These are phyloP conservation scores for Melanargia galathea DNA, from an alignment of 2,888 invertebrate species.

Conservation along the genomic window DNA sequence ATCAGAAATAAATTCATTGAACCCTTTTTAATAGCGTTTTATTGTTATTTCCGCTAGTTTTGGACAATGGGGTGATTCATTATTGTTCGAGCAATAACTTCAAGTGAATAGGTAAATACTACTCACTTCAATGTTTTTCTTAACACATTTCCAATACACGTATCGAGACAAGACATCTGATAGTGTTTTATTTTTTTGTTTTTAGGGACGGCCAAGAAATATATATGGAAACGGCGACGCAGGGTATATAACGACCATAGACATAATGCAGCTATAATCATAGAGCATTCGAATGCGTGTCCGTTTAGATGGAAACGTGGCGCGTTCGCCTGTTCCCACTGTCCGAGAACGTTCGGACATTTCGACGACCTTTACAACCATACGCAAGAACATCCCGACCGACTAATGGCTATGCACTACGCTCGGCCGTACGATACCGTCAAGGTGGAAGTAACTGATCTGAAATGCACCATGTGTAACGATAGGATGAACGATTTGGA, in stretches of 20 bases:
- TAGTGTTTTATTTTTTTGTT: conserved; percentile 67
- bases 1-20: not conserved
- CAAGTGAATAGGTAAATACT: conserved; percentile 9
- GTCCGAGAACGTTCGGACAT: conserved; percentile 61
- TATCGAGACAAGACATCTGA: conserved; percentile 42
- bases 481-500: conserved; percentile 51
- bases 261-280: conserved; percentile 69
- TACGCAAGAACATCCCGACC: conserved; percentile 54
- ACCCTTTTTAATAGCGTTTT: not conserved
- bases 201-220: conserved; percentile 62
- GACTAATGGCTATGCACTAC: conserved; percentile 55
- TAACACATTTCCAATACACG: not conserved
- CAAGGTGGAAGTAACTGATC: conserved; percentile 64
- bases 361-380: conserved; percentile 60
- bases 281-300: conserved; percentile 68
- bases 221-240: conserved; percentile 66
- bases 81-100: not conserved
- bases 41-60: not conserved
- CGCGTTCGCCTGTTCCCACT: conserved; percentile 64
- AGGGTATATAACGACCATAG: conserved; percentile 68
- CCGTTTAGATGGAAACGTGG: conserved; percentile 73
- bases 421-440: conserved; percentile 53
- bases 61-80: not conserved
- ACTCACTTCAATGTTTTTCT: not conserved
- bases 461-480: conserved; percentile 63